A percentile compares a stretch with the other conserved stretches of the same genome.
Evolutionary conservation across 2,888 invertebrate genomes (phyloP).

Genomic region (Nephrotoma guestfalica): DNA sequence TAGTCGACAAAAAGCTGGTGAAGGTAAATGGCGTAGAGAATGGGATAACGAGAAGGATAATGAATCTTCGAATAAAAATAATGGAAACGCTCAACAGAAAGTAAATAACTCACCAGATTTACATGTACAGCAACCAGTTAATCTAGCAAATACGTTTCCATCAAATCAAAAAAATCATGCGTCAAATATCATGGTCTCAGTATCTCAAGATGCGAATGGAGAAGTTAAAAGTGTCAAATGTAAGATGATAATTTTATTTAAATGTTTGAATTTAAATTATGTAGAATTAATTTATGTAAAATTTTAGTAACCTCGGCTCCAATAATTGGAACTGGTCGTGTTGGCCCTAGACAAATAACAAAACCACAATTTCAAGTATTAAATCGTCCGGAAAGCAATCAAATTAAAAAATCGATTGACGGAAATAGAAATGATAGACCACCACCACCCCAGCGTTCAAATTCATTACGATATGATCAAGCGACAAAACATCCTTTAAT

Average conservation of each 20-base stretch:
- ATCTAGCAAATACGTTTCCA: slow-evolving; percentile 7
- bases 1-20: slow-evolving; percentile 30
- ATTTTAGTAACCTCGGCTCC: slow-evolving; percentile 27
- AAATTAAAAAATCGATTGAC: not conserved
- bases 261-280: not conserved
- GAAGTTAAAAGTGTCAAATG: slow-evolving; percentile 17
- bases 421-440: not conserved
- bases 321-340: slow-evolving; percentile 31
- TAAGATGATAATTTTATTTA: slow-evolving; percentile 7
- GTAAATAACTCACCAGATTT: not conserved
- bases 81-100: not conserved
- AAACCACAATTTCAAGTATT: slow-evolving; percentile 12
- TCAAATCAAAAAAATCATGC: slow-evolving; percentile 10
- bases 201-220: slow-evolving; percentile 15
- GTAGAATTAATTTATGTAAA: not conserved
- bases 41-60: slow-evolving; percentile 30
- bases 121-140: not conserved
- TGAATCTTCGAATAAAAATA: not conserved
- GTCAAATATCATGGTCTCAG: slow-evolving; percentile 15
- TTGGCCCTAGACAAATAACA: slow-evolving; percentile 27
- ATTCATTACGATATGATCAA: not conserved
- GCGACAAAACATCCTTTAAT: not conserved
- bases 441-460: not conserved
- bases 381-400: not conserved
- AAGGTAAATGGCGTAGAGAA: slow-evolving; percentile 34